phyloP scores from a whole-genome alignment of 2,888 invertebrate species.

The Stictocephala bisonia region DNA sequence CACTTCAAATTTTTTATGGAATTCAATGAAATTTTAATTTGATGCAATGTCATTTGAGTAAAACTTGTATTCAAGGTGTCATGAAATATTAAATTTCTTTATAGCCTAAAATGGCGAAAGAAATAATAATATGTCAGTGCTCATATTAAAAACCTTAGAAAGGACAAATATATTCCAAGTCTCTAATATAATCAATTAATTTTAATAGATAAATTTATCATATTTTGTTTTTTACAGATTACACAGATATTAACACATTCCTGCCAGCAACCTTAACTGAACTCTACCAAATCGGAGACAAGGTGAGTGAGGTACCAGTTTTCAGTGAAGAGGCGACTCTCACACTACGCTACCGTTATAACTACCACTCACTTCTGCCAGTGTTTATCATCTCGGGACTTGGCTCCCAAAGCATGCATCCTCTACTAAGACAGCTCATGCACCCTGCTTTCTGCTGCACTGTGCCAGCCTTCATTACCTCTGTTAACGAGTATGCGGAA shows the following conservation, averaged over 20 bases:
- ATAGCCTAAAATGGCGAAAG: too few species aligned
- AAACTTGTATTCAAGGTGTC: too few species aligned
- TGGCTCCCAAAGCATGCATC: constrained; percentile 59
- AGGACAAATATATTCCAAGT: too few species aligned
- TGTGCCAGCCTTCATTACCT: constrained; percentile 56
- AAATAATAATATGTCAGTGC: too few species aligned
- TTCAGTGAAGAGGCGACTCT: constrained; percentile 63
- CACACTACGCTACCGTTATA: constrained; percentile 63
- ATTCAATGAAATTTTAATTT: too few species aligned
- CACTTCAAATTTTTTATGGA: too few species aligned
- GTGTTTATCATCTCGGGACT: constrained; percentile 65
- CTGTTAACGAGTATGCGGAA: constrained; percentile 44
- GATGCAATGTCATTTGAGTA: too few species aligned
- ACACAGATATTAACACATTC: not conserved
- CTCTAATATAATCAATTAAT: too few species aligned
- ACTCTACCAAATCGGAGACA: constrained; percentile 7
- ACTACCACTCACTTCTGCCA: constrained; percentile 59
- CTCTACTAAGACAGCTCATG: constrained; percentile 61
- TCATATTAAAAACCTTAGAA: too few species aligned
- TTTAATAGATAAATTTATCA: too few species aligned
- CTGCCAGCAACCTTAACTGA: constrained; percentile 36
- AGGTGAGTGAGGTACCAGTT: constrained; percentile 53
- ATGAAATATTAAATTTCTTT: too few species aligned
- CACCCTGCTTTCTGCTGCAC: constrained; percentile 64
- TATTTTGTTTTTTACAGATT: not conserved